Percentiles rank a stretch among this genome's conserved stretches.
Evolutionary conservation across 2,888 invertebrate species (phyloP).

Genomic region (Ornithoptera alexandrae): DNA sequence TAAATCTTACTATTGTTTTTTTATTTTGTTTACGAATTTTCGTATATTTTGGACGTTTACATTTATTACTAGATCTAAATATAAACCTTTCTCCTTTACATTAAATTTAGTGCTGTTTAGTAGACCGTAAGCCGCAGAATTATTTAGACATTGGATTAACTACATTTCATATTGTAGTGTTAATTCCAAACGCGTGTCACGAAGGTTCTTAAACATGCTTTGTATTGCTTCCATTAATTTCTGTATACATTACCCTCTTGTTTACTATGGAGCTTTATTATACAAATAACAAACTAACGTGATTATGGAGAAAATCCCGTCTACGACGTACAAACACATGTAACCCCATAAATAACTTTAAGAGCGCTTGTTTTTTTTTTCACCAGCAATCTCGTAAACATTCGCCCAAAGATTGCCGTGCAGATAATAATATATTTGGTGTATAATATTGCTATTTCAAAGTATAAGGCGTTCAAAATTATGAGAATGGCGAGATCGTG

Average conservation of each 20-base stretch:
- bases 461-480: background rate
- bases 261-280: background rate
- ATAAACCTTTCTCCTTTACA: too few species aligned
- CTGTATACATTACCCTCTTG: background rate
- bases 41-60: too few species aligned
- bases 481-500: too few species aligned
- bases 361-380: background rate
- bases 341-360: background rate
- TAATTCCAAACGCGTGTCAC: too few species aligned
- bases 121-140: too few species aligned
- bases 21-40: too few species aligned
- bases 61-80: too few species aligned
- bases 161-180: too few species aligned
- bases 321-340: background rate
- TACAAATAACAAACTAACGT: background rate
- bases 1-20: too few species aligned
- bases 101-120: too few species aligned
- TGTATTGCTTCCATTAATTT: background rate
- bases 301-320: conserved; percentile 1
- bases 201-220: too few species aligned
- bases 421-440: background rate
- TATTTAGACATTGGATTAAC: too few species aligned
- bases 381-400: background rate
- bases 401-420: background rate
- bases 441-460: background rate